Evolutionary conservation across 2,888 invertebrate species (phyloP), one percentile per base, ranked within the genome.

Genomic region (Danaus chrysippus): DNA sequence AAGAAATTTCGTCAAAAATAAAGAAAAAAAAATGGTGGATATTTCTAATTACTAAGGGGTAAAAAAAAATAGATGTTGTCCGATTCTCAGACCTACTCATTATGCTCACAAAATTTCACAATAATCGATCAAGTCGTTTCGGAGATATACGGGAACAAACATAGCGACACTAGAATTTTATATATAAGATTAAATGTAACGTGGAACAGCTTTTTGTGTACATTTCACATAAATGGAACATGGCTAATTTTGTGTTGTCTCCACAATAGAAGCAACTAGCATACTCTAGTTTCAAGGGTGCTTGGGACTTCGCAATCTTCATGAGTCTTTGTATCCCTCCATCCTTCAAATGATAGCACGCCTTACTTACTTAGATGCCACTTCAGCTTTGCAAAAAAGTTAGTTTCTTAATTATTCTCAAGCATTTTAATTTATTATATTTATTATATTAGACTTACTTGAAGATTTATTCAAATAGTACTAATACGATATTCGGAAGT

Each of bases 71-170:
- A n/a, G n/a, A n/a, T n/a, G n/a, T n/a, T n/a, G n/a, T n/a, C n/a
- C n/a, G n/a, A n/a, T n/a, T n/a, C n/a, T n/a, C n/a, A n/a, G n/a
- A n/a, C n/a, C n/a, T n/a, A n/a, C n/a, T n/a, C n/a, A n/a, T n/a
- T n/a, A n/a, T n/a, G n/a, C n/a, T n/a, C n/a, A n/a, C n/a, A n/a
- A n/a, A n/a, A n/a, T 76, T 71, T 73, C 66, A 70, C 74, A 69
- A 76, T 73, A 75, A 77, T 75, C 79, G 73, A 74, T 76, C 74
- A 74, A 68, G 72, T 74, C 74, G 71, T 71, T 64, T 70, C 42
- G 41, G 52, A 57, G 34, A 57, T 53, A 52, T 17, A 34, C 13
- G 15, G 10, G 12, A n/a, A n/a, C n/a, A n/a, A n/a, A n/a, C n/a
- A n/a, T n/a, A n/a, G n/a, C n/a, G n/a, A n/a, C n/a, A n/a, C n/a